These are phyloP conservation scores for Actinostola sp. DNA, from an alignment of 92 coral and sea anemone species.

Conservation along the genomic window DNA sequence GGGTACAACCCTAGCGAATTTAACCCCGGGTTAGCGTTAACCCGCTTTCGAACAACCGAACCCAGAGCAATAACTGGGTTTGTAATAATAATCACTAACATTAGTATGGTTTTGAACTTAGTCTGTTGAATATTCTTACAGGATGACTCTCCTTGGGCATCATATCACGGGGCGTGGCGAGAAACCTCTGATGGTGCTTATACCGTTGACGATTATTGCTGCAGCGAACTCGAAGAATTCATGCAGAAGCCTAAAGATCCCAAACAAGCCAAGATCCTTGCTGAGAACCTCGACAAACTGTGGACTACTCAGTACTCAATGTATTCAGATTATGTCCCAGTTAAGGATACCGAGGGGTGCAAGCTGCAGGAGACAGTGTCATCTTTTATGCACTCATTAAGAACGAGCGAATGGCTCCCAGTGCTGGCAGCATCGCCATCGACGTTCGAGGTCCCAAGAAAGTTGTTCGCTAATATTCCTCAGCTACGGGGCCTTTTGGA, in stretches of 20 bases:
- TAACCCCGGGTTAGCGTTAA: too few species aligned
- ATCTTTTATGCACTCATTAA: slow-evolving; percentile 66
- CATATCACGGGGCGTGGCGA: slow-evolving; percentile 61
- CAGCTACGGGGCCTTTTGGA: slow-evolving; percentile 49
- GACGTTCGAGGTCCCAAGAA: slow-evolving; percentile 3
- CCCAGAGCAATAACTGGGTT: too few species aligned
- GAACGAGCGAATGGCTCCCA: slow-evolving; percentile 72
- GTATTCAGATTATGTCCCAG: slow-evolving; percentile 61
- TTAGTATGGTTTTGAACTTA: neutral
- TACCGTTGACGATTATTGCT: slow-evolving; percentile 67
- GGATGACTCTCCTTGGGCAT: slow-evolving; percentile 77
- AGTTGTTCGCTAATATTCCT: slow-evolving; percentile 16
- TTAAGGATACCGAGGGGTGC: slow-evolving; percentile 60
- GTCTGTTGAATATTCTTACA: slow-evolving; percentile 14
- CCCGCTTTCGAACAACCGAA: too few species aligned
- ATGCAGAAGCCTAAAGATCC: slow-evolving; percentile 26
- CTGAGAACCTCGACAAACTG: slow-evolving; percentile 69
- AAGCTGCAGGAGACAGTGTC: slow-evolving; percentile 52
- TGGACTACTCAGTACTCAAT: slow-evolving; percentile 70
- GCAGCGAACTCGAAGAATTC: slow-evolving; percentile 78
- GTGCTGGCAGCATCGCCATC: neutral
- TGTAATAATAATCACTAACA: neutral
- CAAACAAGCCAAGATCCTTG: slow-evolving; percentile 63
- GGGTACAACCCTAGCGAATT: too few species aligned
- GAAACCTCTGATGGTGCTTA: slow-evolving; percentile 69